Evolutionary conservation across 2,113 vertebrate genomes (phyloP).

Genomic region (Sylvia atricapilla): DNA sequence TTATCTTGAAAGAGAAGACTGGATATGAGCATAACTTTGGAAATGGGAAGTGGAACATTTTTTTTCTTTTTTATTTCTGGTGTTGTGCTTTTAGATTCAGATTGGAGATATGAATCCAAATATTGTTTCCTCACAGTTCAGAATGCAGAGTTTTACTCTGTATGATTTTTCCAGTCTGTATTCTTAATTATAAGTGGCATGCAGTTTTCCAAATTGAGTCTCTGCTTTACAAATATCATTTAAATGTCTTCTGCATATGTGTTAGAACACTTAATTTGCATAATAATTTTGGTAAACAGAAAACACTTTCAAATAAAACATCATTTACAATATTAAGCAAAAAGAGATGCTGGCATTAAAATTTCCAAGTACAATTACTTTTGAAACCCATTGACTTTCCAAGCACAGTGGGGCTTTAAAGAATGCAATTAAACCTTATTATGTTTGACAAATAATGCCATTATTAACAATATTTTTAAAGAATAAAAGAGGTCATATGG

Average conservation of each 20-base stretch:
- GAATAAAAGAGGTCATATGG: neutral
- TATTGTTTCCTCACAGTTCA: neutral
- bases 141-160: neutral
- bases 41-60: neutral
- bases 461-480: neutral
- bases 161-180: neutral
- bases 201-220: neutral
- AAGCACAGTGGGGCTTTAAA: neutral
- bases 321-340: neutral
- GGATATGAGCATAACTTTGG: neutral
- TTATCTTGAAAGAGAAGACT: neutral
- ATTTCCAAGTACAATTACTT: neutral
- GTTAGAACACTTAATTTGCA: conserved; percentile 5
- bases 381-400: neutral
- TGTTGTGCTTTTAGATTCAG: neutral
- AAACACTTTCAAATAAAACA: conserved; percentile 6
- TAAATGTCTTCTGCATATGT: neutral
- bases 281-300: conserved; percentile 7
- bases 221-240: conserved; percentile 13
- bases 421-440: conserved; percentile 19
- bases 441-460: neutral
- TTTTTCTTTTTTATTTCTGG: neutral
- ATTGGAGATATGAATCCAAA: neutral
- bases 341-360: neutral
- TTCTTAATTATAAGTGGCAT: neutral